Base-by-base conservation (phyloP, 2,113 vertebrate genomes). In the Odobenus rosmarus region DNA sequence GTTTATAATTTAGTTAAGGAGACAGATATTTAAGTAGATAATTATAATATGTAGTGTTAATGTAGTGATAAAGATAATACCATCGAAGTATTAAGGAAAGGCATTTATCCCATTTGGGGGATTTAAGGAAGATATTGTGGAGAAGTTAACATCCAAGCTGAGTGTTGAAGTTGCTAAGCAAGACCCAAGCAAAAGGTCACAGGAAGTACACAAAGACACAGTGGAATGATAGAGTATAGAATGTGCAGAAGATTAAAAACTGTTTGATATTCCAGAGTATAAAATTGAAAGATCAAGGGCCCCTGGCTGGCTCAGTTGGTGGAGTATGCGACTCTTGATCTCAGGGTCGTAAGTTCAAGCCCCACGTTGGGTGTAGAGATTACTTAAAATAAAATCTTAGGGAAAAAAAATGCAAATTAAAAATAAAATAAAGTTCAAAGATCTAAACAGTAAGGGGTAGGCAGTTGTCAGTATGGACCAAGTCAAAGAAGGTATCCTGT, bases 1-100 rank as follows among this genome's bases (percentile, higher is more conserved):
- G 46, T 86, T 96, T 21, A 83, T 80, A 67, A 83, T 74, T 93
- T 90, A 84, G 33, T 67, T 64, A 80, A 77, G 23, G 53, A 83
- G 33, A 31, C 24, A 95, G 31, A 59, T 55, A 51, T 69, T 86
- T 94, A 80, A 26, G 16, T 64, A 92, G 46, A 13, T 72, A 80
- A 74, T 80, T 89, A 42, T 69, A 94, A 26, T 49, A 84, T 9
- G 46, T 36, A 28, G 18, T 83, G 1, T 82, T 93, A 74, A 51
- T 55, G 4, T 16, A 93, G 14, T 55, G 46, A 74, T 93, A 79
- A 74, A 93, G 28, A 84, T 90, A 88, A 59, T 85, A 74, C 33
- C n/a, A 18, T 96, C 8, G 7, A 55, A 71, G 26, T 59, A 39
- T 61, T 93, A 77, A 76, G 13, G n/a, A 80, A 15, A 76, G 24